Conservation (phyloP, 2,797 vertebrate species). For the Tapera naevia region DNA sequence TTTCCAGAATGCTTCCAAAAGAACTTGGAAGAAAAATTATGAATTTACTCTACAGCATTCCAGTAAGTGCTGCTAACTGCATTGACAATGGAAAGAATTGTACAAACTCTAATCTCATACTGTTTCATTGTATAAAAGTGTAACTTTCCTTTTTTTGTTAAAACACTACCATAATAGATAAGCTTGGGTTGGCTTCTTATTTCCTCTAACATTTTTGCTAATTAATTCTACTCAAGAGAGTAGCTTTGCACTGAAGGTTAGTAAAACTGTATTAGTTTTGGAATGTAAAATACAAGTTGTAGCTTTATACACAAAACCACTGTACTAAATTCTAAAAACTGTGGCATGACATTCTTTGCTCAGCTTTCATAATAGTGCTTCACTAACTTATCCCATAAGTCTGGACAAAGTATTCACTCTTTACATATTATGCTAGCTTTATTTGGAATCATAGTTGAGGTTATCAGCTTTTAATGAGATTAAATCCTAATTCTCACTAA, state of each 20-base stretch:
- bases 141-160: not conserved
- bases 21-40: not conserved
- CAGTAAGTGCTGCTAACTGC: not conserved
- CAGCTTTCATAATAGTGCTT: not conserved
- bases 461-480: constrained; percentile 6
- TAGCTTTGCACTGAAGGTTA: not conserved
- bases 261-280: not conserved
- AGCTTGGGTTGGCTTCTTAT: not conserved
- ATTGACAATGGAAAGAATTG: not conserved
- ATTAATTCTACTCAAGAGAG: not conserved
- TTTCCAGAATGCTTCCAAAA: not conserved
- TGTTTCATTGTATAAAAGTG: not conserved
- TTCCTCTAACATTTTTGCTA: not conserved
- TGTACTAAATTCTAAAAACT: not conserved
- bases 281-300: not conserved
- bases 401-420: not conserved
- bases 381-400: not conserved
- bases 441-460: not conserved
- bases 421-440: not conserved
- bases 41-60: not conserved
- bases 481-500: not conserved
- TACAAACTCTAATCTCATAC: not conserved
- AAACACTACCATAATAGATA: not conserved
- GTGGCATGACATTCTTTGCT: not conserved
- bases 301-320: not conserved